Evolutionary conservation across 2,888 invertebrate species (phyloP).

Genomic region (Apoderus coryli): DNA sequence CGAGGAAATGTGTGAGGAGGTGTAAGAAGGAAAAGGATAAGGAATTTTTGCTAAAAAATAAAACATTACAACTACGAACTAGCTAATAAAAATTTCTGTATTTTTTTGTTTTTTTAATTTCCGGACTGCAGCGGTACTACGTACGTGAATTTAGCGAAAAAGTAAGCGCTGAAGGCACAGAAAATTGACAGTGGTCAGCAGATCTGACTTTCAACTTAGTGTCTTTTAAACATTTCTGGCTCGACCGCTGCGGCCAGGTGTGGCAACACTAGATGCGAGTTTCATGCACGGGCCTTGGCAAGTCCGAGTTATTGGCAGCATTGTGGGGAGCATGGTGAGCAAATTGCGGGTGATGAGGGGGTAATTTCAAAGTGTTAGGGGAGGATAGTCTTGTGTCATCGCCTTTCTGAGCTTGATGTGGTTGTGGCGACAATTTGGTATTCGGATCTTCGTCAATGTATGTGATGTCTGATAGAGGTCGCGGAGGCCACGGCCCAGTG

Average conservation of each 20-base stretch:
- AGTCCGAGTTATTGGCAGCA: constrained; percentile 41
- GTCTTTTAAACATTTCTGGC: no score
- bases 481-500: constrained; percentile 45
- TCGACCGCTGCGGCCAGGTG: constrained; percentile 28
- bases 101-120: no score
- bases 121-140: no score
- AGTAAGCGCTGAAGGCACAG: no score
- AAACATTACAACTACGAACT: no score
- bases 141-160: no score
- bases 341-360: constrained; percentile 38
- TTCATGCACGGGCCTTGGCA: constrained; percentile 54
- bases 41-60: no score
- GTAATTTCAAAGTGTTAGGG: constrained; percentile 36
- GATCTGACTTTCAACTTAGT: no score
- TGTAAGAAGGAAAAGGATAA: no score
- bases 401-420: constrained; percentile 27
- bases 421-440: constrained; percentile 29
- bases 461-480: constrained; percentile 70
- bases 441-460: constrained; percentile 38
- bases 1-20: no score
- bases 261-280: constrained; percentile 47
- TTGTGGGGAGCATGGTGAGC: constrained; percentile 41
- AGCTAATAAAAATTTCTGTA: no score
- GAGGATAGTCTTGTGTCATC: constrained; percentile 32
- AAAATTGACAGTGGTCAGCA: no score